These are phyloP conservation scores for Mesorhabditis sp. DNA, from an alignment of 2,888 invertebrate species.

Conservation along the genomic window DNA sequence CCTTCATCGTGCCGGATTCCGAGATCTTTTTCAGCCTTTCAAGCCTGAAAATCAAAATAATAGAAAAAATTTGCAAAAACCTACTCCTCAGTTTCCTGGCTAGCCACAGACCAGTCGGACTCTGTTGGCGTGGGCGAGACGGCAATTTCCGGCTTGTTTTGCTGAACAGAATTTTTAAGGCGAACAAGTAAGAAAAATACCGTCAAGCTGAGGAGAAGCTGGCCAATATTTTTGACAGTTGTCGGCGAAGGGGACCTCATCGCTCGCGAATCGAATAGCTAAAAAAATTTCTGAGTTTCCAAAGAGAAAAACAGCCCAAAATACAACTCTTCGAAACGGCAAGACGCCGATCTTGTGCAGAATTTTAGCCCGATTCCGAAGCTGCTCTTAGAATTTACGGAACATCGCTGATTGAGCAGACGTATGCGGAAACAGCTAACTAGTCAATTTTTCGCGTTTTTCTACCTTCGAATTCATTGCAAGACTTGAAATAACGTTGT, in stretches of 20 bases:
- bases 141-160: not conserved
- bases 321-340: no score
- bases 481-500: no score
- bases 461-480: no score
- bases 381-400: no score
- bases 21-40: not conserved
- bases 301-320: no score
- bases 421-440: no score
- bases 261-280: not conserved
- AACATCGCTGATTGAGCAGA: no score
- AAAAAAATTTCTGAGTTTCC: no score
- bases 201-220: not conserved
- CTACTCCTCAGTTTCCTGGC: not conserved
- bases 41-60: not conserved
- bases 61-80: not conserved
- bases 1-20: not conserved
- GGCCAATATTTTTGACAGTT: not conserved
- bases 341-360: no score
- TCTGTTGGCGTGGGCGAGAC: not conserved
- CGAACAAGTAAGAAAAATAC: not conserved
- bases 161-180: not conserved
- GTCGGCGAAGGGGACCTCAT: conserved; percentile 2
- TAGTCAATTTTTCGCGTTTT: no score
- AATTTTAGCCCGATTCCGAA: no score
- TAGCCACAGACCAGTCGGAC: not conserved